A percentile compares a stretch with the other conserved stretches of the same genome.
phyloP scores from a whole-genome alignment of 2,888 invertebrate genomes.

The Mimumesa dahlbomi region DNA sequence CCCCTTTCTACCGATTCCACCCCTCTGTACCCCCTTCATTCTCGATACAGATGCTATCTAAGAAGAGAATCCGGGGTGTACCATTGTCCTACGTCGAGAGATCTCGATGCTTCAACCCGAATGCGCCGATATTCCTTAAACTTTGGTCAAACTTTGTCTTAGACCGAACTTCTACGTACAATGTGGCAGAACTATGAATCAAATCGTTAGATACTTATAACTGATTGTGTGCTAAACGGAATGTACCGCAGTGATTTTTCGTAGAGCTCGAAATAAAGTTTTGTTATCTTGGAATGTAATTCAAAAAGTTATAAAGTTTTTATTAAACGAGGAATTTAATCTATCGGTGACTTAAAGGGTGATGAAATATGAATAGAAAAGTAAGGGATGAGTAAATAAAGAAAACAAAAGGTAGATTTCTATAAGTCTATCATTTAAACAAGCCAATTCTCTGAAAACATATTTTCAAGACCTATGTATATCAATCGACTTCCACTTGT shows the following conservation, averaged over 20 bases:
- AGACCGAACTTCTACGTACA: conserved; percentile 39
- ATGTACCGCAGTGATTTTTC: too few relatives aligned
- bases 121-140: conserved; percentile 56
- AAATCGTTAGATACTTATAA: too few relatives aligned
- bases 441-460: neutral
- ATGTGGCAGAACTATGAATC: conserved; percentile 15
- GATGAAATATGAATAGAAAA: too few relatives aligned
- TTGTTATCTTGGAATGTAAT: too few relatives aligned
- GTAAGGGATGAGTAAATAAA: too few relatives aligned
- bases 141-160: conserved; percentile 53
- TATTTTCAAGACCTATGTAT: conserved; percentile 8
- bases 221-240: too few relatives aligned
- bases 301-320: too few relatives aligned
- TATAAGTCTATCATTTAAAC: too few relatives aligned
- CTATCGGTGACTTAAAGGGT: too few relatives aligned
- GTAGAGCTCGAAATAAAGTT: too few relatives aligned
- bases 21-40: conserved; percentile 29
- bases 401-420: too few relatives aligned
- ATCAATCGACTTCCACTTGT: conserved; percentile 27
- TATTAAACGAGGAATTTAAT: too few relatives aligned
- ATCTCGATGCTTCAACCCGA: conserved; percentile 59
- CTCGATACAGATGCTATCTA: conserved; percentile 68
- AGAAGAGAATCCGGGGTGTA: conserved; percentile 60
- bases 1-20: conserved; percentile 54
- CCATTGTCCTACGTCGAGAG: conserved; percentile 60